Conservation (phyloP, 2,888 invertebrate genomes). For the Acrocyrtus sp. region DNA sequence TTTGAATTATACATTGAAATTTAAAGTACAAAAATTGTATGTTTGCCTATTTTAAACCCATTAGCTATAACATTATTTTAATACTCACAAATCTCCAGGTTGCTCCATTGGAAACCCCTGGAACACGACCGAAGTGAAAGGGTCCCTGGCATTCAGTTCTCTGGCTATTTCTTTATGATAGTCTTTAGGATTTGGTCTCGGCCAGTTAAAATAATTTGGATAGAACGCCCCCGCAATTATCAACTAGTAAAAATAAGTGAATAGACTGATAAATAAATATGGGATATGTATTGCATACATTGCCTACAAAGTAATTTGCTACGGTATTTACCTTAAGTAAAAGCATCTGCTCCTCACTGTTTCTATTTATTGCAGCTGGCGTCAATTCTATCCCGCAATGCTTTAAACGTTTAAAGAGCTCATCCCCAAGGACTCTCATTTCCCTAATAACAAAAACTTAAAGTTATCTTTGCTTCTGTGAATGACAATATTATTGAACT, state of each 20-base stretch:
- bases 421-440: slow-evolving; percentile 76
- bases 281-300: too few species aligned
- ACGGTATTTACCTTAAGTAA: slow-evolving; percentile 73
- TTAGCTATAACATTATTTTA: slow-evolving; percentile 25
- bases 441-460: too few species aligned
- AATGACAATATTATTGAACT: too few species aligned
- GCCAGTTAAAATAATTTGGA: slow-evolving; percentile 85
- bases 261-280: slow-evolving; percentile 11
- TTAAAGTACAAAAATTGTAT: slow-evolving; percentile 18
- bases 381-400: slow-evolving; percentile 71
- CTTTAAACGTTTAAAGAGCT: slow-evolving; percentile 75
- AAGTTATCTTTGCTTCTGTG: too few species aligned
- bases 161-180: slow-evolving; percentile 77
- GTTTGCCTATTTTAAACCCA: slow-evolving; percentile 20
- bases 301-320: too few species aligned
- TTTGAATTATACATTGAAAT: too few species aligned
- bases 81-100: slow-evolving; percentile 75
- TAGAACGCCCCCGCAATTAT: slow-evolving; percentile 91
- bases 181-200: slow-evolving; percentile 69
- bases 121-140: slow-evolving; percentile 78
- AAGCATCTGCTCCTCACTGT: slow-evolving; percentile 70
- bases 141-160: slow-evolving; percentile 78
- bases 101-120: slow-evolving; percentile 70
- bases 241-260: slow-evolving; percentile 73
- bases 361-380: not conserved